Conservation (phyloP, 2,888 invertebrate genomes). For the Caenorhabditis auriculariae region DNA sequence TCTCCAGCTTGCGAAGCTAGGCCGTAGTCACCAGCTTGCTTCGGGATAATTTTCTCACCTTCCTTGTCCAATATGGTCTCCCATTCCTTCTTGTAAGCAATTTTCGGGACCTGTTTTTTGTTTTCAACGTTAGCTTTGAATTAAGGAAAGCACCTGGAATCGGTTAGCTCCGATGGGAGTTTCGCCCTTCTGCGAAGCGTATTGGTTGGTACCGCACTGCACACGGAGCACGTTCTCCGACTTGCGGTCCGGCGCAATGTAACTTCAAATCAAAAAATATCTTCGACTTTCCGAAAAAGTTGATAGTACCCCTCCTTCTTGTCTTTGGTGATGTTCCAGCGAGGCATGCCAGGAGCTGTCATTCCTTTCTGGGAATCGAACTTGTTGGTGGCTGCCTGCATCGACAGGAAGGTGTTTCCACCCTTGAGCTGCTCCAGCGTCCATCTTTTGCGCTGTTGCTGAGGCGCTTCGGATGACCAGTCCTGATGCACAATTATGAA, state of each 20-base stretch:
- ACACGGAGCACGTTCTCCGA: constrained; percentile 59
- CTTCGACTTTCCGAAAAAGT: background rate
- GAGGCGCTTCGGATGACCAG: constrained; percentile 24
- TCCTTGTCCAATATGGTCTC: constrained; percentile 62
- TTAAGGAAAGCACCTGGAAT: constrained; percentile 37
- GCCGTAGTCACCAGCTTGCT: constrained; percentile 62
- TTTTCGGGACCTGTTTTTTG: constrained; percentile 44
- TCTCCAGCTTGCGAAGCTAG: constrained; percentile 58
- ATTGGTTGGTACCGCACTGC: constrained; percentile 62
- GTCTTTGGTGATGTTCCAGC: constrained; percentile 61
- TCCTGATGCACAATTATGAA: no score
- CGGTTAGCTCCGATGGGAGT: constrained; percentile 60
- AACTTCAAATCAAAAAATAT: constrained; percentile 37
- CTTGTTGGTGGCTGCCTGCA: constrained; percentile 61
- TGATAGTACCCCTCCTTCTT: constrained; percentile 53
- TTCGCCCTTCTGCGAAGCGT: constrained; percentile 62
- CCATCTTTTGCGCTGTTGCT: constrained; percentile 50
- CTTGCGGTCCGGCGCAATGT: constrained; percentile 59
- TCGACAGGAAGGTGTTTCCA: constrained; percentile 58
- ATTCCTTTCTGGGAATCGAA: constrained; percentile 61
- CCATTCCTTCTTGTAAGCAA: constrained; percentile 61
- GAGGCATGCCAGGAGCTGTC: constrained; percentile 61
- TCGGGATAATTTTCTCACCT: constrained; percentile 61
- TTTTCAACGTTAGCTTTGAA: background rate
- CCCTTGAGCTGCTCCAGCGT: constrained; percentile 60